Conservation (phyloP, 2,888 invertebrate species). For the Gari tellinella region DNA sequence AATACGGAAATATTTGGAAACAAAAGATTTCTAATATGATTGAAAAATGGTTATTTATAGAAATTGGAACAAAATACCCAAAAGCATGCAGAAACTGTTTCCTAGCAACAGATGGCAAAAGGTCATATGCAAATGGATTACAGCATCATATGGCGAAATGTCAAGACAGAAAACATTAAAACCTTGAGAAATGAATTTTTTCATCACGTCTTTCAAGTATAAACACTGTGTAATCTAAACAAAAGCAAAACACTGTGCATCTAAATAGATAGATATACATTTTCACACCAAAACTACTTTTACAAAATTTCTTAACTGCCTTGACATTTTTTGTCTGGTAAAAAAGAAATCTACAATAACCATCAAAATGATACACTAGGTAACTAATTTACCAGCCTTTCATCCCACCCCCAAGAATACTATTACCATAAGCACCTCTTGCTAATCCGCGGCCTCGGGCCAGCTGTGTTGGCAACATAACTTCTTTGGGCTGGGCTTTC, state of each 20-base stretch:
- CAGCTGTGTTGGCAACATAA: constrained; percentile 94
- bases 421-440: constrained; percentile 71
- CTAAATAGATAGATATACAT: too few species aligned
- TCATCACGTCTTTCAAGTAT: too few species aligned
- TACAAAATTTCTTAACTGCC: neutral
- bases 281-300: too few species aligned
- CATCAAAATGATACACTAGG: constrained; percentile 47
- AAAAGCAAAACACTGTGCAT: too few species aligned
- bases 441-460: constrained; percentile 77
- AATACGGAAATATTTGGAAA: neutral
- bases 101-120: constrained; percentile 61
- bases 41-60: neutral
- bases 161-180: too few species aligned
- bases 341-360: constrained; percentile 56
- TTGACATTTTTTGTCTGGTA: constrained; percentile 21
- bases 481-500: constrained; percentile 99
- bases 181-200: too few species aligned
- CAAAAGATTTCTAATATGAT: neutral
- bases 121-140: constrained; percentile 64
- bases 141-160: constrained; percentile 19
- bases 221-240: too few species aligned
- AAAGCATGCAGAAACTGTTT: constrained; percentile 47
- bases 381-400: constrained; percentile 39
- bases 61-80: constrained; percentile 22
- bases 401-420: constrained; percentile 9